Evolutionary conservation across 2,113 vertebrate species (phyloP).

Genomic region (Meriones unguiculatus): DNA sequence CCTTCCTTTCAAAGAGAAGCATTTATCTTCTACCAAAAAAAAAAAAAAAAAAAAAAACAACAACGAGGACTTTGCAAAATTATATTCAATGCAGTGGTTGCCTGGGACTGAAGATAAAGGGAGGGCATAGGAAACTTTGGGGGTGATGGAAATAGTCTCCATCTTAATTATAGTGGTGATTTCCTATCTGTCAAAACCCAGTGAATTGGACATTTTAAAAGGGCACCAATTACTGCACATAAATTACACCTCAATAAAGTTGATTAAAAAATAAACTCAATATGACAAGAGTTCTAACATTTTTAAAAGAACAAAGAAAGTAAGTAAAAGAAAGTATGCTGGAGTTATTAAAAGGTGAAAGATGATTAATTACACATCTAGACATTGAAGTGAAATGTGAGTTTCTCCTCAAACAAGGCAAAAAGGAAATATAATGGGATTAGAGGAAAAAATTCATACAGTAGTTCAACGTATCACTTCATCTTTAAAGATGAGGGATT

Average conservation of each 20-base stretch:
- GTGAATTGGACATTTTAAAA: slow-evolving; percentile 17
- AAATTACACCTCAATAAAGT: slow-evolving; percentile 54
- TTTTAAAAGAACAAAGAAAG: slow-evolving; percentile 56
- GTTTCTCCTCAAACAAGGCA: slow-evolving; percentile 42
- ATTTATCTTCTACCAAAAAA: not conserved
- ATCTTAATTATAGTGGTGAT: not conserved
- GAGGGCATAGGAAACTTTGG: not conserved
- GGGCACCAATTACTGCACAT: not conserved
- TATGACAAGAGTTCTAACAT: slow-evolving; percentile 40
- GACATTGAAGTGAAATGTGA: not conserved
- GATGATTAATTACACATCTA: slow-evolving; percentile 54
- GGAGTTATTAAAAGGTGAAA: slow-evolving; percentile 41
- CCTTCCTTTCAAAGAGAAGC: not conserved
- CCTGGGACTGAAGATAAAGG: not conserved
- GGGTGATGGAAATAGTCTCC: not conserved
- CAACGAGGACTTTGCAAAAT: not conserved
- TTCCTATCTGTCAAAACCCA: slow-evolving; percentile 44
- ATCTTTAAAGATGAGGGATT: not conserved
- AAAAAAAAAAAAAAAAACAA: too few species aligned
- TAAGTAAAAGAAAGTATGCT: slow-evolving; percentile 37
- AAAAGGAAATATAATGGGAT: not conserved
- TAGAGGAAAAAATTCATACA: slow-evolving; percentile 4
- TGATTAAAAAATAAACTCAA: slow-evolving; percentile 54
- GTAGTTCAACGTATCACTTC: slow-evolving; percentile 15
- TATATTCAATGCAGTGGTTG: not conserved